Evolutionary conservation across 2,888 invertebrate genomes (phyloP).

Genomic region (Morpho deidamia): DNA sequence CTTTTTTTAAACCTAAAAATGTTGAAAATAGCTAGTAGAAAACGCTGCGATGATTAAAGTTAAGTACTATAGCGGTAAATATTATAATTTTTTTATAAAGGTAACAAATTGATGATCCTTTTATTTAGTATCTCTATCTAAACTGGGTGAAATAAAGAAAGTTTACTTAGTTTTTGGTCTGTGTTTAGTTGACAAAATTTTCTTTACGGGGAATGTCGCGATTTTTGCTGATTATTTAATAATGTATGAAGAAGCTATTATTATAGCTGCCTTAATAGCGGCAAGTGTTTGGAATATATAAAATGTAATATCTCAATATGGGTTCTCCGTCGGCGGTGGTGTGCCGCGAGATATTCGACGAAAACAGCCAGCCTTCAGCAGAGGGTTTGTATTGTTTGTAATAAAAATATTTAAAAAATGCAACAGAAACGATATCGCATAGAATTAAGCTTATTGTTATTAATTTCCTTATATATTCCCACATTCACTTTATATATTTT

Average conservation of each 20-base stretch:
- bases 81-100: no score
- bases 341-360: slow-evolving; percentile 91
- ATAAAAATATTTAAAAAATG: not conserved
- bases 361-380: slow-evolving; percentile 88
- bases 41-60: no score
- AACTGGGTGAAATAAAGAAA: no score
- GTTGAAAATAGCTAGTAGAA: no score
- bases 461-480: no score
- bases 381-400: slow-evolving; percentile 81
- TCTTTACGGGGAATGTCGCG: slow-evolving; percentile 7
- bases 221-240: slow-evolving; percentile 20
- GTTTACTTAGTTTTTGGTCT: no score
- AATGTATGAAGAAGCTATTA: slow-evolving; percentile 16
- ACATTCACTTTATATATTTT: no score
- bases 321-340: slow-evolving; percentile 78
- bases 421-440: not conserved
- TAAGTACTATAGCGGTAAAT: no score
- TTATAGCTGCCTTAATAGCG: slow-evolving; percentile 5
- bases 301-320: slow-evolving; percentile 48
- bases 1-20: no score
- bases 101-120: no score
- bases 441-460: not conserved
- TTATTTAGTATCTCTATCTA: no score
- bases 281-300: slow-evolving; percentile 37
- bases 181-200: slow-evolving; percentile 21